These are phyloP conservation scores for Plebejus argus DNA, from an alignment of 2,888 invertebrate genomes.

Conservation along the genomic window DNA sequence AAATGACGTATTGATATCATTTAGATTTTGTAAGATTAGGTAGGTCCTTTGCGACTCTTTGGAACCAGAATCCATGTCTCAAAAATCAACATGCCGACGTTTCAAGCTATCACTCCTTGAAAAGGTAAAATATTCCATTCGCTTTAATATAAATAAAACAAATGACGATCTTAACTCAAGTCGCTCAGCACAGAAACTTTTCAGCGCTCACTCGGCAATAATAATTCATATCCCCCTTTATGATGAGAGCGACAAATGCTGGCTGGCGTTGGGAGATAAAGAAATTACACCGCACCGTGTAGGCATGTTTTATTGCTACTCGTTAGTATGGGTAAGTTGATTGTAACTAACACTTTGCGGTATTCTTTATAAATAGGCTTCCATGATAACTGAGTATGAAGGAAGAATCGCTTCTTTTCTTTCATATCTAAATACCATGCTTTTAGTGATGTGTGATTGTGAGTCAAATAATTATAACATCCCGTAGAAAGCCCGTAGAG, in stretches of 20 bases:
- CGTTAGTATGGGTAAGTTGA: conserved; percentile 44
- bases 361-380: not conserved
- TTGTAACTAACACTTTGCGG: conserved; percentile 41
- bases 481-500: no score
- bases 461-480: no score
- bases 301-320: conserved; percentile 53
- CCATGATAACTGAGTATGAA: not conserved
- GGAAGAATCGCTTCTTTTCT: not conserved
- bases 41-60: no score
- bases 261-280: conserved; percentile 68
- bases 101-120: not conserved
- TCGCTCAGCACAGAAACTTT: conserved; percentile 39
- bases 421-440: no score
- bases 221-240: conserved; percentile 64
- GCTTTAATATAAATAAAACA: conserved; percentile 21
- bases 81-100: not conserved
- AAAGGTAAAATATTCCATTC: not conserved
- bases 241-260: conserved; percentile 66
- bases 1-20: no score
- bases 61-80: not conserved
- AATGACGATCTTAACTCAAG: conserved; percentile 32
- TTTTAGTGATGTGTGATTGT: no score
- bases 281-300: conserved; percentile 64
- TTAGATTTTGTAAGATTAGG: no score
- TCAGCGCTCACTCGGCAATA: conserved; percentile 52